Base-by-base conservation (phyloP, 2,888 invertebrate species). In the Amphiduros pacificus region DNA sequence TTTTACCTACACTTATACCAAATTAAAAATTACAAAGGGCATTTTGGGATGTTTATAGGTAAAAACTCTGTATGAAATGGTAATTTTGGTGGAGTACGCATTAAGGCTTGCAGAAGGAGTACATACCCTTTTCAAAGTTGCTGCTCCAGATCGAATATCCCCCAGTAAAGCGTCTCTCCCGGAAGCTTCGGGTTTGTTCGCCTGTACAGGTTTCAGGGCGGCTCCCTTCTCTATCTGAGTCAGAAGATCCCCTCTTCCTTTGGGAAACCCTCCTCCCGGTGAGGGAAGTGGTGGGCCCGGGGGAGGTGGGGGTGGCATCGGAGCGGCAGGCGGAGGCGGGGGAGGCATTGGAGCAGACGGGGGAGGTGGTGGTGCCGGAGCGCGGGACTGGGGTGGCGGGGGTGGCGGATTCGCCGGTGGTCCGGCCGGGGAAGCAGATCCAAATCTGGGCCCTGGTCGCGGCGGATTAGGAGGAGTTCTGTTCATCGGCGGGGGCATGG, bases 141-240 rank as follows among this genome's bases (percentile, higher is more conserved):
- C n/a, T n/a, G n/a, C n/a, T n/a, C n/a, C 67, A n/a, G 31, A 54
- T 20, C 65, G 50, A 27, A 67, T 67, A 36, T 56, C 44, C 6
- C 56, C 60, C 26, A 67, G 40, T 28, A 67, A 51, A 14, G 50
- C 53, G n/a, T 55, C 57, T 20, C 65, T 44, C 2, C 48, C 61
- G 32, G 58, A 96, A 96, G 78, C 89, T 89, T 76, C 97, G 97
- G 82, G 93, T 91, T 75, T 89, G 89, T 77, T 97, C 86, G 48
- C 76, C 68, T 1, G 65, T 89, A 54, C 71, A 71, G 17, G 55
- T 48, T 41, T 55, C 52, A 20, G 54, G 52, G 2, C 26, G 14
- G 28, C 4, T 82, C 93, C 91, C 75, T 89, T 89, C 77, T 97
- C 86, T 62, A 96, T 85, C 79, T 92, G 89, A 75, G 88, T 89